Evolutionary conservation across 2,888 invertebrate genomes (phyloP).

Genomic region (Rapana venosa): DNA sequence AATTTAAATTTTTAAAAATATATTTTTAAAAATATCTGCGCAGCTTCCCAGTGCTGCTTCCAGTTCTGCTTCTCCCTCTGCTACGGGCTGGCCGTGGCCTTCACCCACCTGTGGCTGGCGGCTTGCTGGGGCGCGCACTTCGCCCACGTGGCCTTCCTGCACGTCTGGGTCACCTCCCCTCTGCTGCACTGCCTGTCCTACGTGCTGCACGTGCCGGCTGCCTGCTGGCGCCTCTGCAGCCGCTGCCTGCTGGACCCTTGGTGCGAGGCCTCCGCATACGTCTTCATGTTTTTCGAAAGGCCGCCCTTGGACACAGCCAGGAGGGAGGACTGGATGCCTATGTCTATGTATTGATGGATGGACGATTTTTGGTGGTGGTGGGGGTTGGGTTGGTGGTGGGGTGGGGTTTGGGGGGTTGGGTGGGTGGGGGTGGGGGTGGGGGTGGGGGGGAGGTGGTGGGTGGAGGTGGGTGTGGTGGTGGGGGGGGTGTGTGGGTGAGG

Average conservation of each 20-base stretch:
- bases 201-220: background rate
- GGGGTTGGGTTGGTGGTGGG: background rate
- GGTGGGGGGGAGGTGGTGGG: background rate
- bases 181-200: background rate
- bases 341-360: background rate
- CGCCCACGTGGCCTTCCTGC: background rate
- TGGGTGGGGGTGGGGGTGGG: background rate
- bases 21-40: background rate
- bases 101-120: background rate
- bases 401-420: background rate
- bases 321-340: background rate
- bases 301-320: background rate
- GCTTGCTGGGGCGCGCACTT: background rate
- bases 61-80: constrained; percentile 8
- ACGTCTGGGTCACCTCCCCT: background rate
- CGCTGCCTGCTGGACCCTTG: background rate
- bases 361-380: too few relatives aligned
- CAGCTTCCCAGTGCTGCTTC: background rate
- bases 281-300: constrained; percentile 1
- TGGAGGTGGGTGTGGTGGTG: background rate
- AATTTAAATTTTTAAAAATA: background rate
- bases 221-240: background rate
- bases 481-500: background rate
- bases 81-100: background rate
- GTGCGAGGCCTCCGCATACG: background rate